A percentile compares a stretch with the other conserved stretches of the same genome.
Evolutionary conservation across 2,888 invertebrate species (phyloP).

Genomic region (Lepeophtheirus nordmannii): DNA sequence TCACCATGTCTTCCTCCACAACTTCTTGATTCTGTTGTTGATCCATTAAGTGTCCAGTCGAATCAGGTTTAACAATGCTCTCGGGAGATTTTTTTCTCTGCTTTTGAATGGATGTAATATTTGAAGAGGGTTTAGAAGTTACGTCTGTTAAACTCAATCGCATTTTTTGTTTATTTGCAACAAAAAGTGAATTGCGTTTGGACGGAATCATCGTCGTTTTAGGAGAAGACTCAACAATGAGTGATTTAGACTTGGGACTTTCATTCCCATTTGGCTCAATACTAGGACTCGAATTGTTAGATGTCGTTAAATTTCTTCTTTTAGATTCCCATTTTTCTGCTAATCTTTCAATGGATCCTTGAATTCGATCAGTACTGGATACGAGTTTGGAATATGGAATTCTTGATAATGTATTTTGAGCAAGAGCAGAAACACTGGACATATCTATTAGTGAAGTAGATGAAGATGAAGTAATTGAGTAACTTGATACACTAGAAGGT

Average conservation of each 20-base stretch:
- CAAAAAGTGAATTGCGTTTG: background rate
- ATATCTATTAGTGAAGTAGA: background rate
- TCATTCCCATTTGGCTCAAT: too few relatives aligned
- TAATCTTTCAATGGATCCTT: conserved; percentile 20
- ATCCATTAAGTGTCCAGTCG: background rate
- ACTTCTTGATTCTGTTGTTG: background rate
- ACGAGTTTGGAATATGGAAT: conserved; percentile 1
- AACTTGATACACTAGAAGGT: background rate
- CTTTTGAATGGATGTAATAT: too few relatives aligned
- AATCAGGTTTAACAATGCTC: background rate
- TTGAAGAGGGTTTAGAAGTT: background rate
- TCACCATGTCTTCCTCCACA: conserved; percentile 10
- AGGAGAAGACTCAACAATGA: background rate
- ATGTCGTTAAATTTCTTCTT: background rate
- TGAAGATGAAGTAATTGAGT: background rate
- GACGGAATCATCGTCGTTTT: background rate
- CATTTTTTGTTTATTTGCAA: background rate
- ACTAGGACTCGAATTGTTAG: background rate
- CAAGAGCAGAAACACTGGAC: background rate
- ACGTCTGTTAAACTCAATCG: conserved; percentile 1
- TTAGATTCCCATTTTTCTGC: conserved; percentile 24
- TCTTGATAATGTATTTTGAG: background rate
- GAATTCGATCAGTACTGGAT: conserved; percentile 11
- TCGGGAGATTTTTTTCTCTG: too few relatives aligned
- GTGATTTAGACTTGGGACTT: too few relatives aligned